Percentiles rank a stretch among this genome's conserved stretches.
These are phyloP conservation scores for Torymus aiolomorphi DNA, from an alignment of 2,888 invertebrate species.

Conservation along the genomic window DNA sequence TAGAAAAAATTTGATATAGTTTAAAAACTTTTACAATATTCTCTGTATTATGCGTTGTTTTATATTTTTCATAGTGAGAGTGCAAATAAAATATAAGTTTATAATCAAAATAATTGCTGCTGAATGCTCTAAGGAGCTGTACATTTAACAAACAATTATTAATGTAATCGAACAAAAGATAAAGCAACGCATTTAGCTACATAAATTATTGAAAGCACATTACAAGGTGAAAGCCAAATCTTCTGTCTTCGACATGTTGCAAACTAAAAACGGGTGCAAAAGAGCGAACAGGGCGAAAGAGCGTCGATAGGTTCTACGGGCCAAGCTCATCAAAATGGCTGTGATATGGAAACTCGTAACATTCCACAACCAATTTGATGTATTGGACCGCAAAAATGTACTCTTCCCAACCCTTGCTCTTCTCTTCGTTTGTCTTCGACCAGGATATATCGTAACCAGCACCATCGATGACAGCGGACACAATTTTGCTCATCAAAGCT, in stretches of 20 bases:
- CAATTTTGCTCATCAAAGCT: constrained; percentile 94
- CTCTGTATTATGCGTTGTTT: too few relatives aligned
- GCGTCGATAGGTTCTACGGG: constrained; percentile 75
- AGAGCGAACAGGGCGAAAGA: not conserved
- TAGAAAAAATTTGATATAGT: too few relatives aligned
- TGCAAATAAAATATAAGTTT: too few relatives aligned
- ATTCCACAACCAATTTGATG: constrained; percentile 95
- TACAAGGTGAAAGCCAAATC: too few relatives aligned
- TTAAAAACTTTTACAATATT: too few relatives aligned
- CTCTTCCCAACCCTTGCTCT: not conserved
- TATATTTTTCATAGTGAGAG: too few relatives aligned
- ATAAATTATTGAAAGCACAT: too few relatives aligned
- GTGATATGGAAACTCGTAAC: constrained; percentile 86
- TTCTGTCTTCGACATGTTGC: too few relatives aligned
- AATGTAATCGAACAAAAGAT: too few relatives aligned
- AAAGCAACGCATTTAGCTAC: too few relatives aligned
- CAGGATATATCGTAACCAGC: not conserved
- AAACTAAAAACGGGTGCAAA: not conserved
- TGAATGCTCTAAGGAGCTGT: constrained; percentile 17
- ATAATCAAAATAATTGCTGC: not conserved
- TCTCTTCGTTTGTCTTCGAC: not conserved
- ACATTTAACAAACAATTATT: constrained; percentile 6
- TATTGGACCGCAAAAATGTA: constrained; percentile 79
- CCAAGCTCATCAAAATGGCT: constrained; percentile 98
- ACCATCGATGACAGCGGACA: constrained; percentile 71